phyloP scores from a whole-genome alignment of 2,888 invertebrate genomes.

The Campoletis raptor region DNA sequence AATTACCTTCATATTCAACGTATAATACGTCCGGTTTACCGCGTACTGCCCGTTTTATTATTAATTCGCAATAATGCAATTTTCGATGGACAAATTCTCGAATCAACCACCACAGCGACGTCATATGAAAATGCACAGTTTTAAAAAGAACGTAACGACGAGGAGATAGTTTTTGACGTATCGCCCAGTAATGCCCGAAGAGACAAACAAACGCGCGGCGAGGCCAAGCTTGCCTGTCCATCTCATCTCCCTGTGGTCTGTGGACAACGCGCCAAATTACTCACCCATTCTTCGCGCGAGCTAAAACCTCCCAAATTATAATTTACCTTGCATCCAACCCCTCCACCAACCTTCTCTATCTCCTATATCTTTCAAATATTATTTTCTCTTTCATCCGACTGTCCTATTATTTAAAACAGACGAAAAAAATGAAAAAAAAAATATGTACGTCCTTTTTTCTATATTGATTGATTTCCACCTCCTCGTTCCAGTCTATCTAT shows the following conservation, averaged over 20 bases:
- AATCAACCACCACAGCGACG: not conserved
- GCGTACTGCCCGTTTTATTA: not conserved
- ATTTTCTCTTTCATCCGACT: not conserved
- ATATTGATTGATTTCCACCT: no score
- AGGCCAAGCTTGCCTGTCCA: not conserved
- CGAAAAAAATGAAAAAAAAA: no score
- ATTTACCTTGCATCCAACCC: constrained; percentile 54
- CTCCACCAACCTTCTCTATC: not conserved
- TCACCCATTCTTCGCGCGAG: constrained; percentile 51
- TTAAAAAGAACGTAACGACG: not conserved
- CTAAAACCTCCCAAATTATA: constrained; percentile 58
- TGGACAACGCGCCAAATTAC: constrained; percentile 51
- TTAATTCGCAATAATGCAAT: not conserved
- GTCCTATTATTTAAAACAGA: no score
- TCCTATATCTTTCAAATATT: not conserved
- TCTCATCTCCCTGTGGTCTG: not conserved
- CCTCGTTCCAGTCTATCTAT: no score
- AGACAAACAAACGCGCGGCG: constrained; percentile 14
- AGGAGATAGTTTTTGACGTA: not conserved
- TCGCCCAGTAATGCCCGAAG: not conserved
- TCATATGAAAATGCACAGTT: not conserved
- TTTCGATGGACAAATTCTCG: not conserved
- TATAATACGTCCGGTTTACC: no score
- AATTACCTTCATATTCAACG: not conserved
- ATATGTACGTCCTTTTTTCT: no score